Evolutionary conservation across 1,140 invertebrate species (phyloP).

Genomic region (Cheumatopsyche charites): DNA sequence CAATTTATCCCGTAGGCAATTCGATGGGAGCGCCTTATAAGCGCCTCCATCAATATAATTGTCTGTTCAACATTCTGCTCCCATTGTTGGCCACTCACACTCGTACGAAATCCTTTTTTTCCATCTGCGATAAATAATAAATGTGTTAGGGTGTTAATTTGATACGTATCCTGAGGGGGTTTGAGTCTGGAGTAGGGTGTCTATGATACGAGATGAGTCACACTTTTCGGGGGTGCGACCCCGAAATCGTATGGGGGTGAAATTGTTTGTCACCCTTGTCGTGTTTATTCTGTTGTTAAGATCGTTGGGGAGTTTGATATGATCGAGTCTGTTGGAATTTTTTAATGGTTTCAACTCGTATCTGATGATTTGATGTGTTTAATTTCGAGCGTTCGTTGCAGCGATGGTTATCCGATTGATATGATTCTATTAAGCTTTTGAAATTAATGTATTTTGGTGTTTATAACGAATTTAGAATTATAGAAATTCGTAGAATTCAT

Average conservation of each 20-base stretch:
- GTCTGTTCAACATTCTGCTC: slow-evolving; percentile 14
- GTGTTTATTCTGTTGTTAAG: too few species aligned
- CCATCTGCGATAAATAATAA: slow-evolving; percentile 43
- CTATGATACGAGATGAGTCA: slow-evolving; percentile 48
- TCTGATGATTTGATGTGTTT: too few species aligned
- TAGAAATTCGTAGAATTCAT: too few species aligned
- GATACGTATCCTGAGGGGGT: slow-evolving; percentile 39
- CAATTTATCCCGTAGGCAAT: slow-evolving; percentile 13
- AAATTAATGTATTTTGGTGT: too few species aligned
- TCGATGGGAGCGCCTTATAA: background rate
- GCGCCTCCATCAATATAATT: slow-evolving; percentile 15
- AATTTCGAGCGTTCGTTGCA: too few species aligned
- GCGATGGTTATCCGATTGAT: too few species aligned
- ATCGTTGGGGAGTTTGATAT: too few species aligned
- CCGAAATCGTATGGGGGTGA: slow-evolving; percentile 6
- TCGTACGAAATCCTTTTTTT: background rate
- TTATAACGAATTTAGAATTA: too few species aligned
- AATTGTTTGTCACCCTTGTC: slow-evolving; percentile 14
- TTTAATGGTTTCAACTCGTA: too few species aligned
- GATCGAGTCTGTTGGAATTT: too few species aligned
- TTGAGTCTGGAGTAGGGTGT: background rate
- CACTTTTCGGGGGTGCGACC: slow-evolving; percentile 35
- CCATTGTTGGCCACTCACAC: background rate
- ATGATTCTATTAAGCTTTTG: too few species aligned
- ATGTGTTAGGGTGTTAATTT: slow-evolving; percentile 45